These are phyloP conservation scores for Paraescarpia echinospica DNA, from an alignment of 1,140 invertebrate species.

Conservation along the genomic window DNA sequence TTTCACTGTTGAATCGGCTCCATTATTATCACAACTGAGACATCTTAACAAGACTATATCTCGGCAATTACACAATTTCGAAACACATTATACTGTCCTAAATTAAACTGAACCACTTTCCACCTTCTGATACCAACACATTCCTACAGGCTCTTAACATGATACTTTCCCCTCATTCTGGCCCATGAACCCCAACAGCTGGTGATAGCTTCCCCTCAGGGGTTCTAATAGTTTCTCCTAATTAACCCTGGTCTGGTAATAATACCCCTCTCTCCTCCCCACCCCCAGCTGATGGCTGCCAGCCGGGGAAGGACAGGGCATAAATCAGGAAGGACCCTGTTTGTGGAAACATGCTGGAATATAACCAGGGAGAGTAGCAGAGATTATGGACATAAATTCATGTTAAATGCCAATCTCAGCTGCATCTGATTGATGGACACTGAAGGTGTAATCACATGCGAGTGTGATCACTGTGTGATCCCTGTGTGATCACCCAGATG, in stretches of 20 bases:
- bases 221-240: conserved; percentile 1
- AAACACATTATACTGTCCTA: no score
- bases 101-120: not conserved
- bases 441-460: not conserved
- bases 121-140: not conserved
- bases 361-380: not conserved
- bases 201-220: not conserved
- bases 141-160: not conserved
- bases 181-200: not conserved
- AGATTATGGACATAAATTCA: not conserved
- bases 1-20: no score
- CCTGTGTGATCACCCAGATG: not conserved
- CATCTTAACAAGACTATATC: no score
- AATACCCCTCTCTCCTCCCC: not conserved
- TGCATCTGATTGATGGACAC: not conserved
- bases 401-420: not conserved
- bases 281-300: not conserved
- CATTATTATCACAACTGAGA: no score
- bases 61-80: no score
- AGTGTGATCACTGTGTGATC: not conserved
- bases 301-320: not conserved
- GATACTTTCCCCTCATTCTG: not conserved
- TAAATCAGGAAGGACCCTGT: not conserved
- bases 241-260: not conserved
- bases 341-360: not conserved